phyloP scores from a whole-genome alignment of 2,888 invertebrate genomes.

The Galerucella nymphaeae region DNA sequence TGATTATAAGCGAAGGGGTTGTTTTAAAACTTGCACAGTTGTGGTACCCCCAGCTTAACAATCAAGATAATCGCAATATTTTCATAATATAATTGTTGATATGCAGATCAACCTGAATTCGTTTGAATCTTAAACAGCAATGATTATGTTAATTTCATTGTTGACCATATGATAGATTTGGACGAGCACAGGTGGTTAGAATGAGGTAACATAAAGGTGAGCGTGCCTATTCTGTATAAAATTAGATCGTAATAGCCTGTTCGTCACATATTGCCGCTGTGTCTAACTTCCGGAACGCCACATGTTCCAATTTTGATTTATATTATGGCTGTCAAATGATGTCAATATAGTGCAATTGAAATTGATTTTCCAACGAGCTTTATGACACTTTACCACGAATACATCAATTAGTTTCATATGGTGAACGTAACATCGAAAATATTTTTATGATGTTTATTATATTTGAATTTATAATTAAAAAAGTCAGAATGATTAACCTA shows the following conservation, averaged over 20 bases:
- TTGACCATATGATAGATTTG: constrained; percentile 51
- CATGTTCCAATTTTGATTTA: constrained; percentile 50
- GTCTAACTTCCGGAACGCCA: constrained; percentile 51
- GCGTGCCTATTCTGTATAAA: constrained; percentile 50
- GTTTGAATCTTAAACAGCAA: constrained; percentile 41
- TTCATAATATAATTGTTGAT: constrained; percentile 33
- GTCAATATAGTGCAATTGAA: constrained; percentile 39
- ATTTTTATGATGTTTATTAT: background rate
- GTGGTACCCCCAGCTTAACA: constrained; percentile 11
- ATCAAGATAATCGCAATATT: constrained; percentile 31
- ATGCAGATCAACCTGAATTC: constrained; percentile 35
- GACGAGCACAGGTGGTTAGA: constrained; percentile 50
- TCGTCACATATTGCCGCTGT: constrained; percentile 46
- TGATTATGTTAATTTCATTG: constrained; percentile 45
- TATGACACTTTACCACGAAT: constrained; percentile 38
- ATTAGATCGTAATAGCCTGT: constrained; percentile 49
- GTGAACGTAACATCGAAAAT: constrained; percentile 22
- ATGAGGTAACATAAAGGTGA: constrained; percentile 42
- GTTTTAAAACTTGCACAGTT: constrained; percentile 18
- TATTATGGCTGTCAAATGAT: constrained; percentile 36
- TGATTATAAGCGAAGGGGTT: constrained; percentile 15
- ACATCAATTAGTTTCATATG: constrained; percentile 33
- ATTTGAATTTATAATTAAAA: too few relatives aligned
- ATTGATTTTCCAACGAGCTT: constrained; percentile 36
- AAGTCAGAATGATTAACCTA: too few relatives aligned